A percentile compares a stretch with the other conserved stretches of the same genome.
phyloP scores from a whole-genome alignment of 2,888 invertebrate genomes.

The Leptarthrus brevirostris region DNA sequence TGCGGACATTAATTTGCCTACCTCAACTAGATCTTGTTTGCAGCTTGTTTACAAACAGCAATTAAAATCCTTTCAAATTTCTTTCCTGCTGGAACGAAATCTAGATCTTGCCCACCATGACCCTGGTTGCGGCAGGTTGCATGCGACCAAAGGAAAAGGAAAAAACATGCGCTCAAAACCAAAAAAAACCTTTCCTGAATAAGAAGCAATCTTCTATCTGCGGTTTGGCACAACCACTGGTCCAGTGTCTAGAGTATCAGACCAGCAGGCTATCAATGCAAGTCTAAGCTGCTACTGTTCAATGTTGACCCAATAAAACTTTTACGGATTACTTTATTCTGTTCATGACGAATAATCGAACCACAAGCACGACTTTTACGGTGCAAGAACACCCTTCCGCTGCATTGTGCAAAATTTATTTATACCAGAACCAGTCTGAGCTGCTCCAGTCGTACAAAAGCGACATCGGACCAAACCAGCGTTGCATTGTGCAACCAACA shows the following conservation, averaged over 20 bases:
- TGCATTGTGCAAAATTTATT: too few species aligned
- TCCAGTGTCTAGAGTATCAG: too few species aligned
- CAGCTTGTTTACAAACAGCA: conserved; percentile 20
- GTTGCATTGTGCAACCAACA: not conserved
- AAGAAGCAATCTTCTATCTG: too few species aligned
- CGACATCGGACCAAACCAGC: not conserved
- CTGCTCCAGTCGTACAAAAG: not conserved
- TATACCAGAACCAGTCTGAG: not conserved
- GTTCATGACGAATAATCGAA: too few species aligned
- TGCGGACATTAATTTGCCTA: too few species aligned
- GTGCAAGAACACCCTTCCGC: too few species aligned
- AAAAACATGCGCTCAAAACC: too few species aligned
- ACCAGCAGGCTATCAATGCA: too few species aligned
- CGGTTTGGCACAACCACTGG: too few species aligned
- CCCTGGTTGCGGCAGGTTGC: conserved; percentile 26
- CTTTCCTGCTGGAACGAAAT: too few species aligned
- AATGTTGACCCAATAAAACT: conserved; percentile 12
- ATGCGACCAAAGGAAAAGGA: not conserved
- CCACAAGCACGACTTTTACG: too few species aligned
- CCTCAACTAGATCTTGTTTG: conserved; percentile 23
- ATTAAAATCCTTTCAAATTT: conserved; percentile 5
- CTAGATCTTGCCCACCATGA: conserved; percentile 23
- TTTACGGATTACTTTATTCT: not conserved
- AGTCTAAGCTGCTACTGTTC: conserved; percentile 13
- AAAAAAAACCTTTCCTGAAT: too few species aligned